phyloP scores from a whole-genome alignment of 2,113 vertebrate genomes.

The Eidolon helvum region DNA sequence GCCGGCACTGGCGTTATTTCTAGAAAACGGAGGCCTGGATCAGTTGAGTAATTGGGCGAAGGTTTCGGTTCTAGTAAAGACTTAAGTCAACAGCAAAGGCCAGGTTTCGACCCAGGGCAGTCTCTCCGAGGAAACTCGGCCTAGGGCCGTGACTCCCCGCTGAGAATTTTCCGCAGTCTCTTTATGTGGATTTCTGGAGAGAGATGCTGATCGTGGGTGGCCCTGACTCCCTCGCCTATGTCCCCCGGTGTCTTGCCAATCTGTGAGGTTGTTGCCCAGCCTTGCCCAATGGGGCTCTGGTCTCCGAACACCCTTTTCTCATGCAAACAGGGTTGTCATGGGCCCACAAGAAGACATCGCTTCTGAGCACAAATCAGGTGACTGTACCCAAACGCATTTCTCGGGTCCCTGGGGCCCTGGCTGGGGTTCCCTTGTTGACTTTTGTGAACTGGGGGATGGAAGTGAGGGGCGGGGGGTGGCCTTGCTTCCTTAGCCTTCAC shows the following conservation, averaged over 20 bases:
- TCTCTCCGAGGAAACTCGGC: background rate
- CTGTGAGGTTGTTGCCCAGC: background rate
- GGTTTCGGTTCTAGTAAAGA: background rate
- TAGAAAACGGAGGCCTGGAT: background rate
- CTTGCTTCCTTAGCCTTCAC: no score
- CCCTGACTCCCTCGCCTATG: no score
- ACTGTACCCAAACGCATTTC: fast-evolving
- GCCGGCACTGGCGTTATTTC: background rate
- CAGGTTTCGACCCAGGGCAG: background rate
- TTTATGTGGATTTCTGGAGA: background rate
- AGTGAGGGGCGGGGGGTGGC: no score
- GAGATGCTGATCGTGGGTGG: fast-evolving
- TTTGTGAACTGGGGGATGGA: no score
- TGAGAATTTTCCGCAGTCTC: background rate
- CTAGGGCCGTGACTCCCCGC: fast-evolving
- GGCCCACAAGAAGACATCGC: background rate
- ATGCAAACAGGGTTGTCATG: background rate
- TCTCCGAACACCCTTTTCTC: background rate
- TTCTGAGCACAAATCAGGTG: background rate
- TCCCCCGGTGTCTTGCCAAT: background rate
- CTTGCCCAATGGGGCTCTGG: background rate
- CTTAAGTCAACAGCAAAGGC: no score
- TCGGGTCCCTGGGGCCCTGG: background rate
- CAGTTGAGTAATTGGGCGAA: background rate
- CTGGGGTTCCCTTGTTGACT: no score